Base-by-base conservation (phyloP, 2,888 invertebrate species). In the Rhyacophila evoluta region DNA sequence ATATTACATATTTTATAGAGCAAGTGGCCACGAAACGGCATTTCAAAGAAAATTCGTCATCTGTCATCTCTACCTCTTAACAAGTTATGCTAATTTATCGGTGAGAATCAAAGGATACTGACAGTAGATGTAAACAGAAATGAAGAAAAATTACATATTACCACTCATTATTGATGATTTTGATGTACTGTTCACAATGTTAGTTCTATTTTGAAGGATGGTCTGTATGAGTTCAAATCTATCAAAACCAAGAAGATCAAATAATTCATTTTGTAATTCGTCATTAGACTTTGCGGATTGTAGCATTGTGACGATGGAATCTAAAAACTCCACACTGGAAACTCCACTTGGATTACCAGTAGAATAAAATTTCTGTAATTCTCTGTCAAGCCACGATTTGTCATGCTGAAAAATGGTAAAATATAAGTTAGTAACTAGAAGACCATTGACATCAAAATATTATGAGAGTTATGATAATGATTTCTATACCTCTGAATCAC, bases 201-300 rank as follows among this genome's bases (percentile, higher is more conserved):
- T 91, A 70, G 87, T 86, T 10, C 95, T 89, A 83, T 94, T 92
- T 74, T 91, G 88, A 29, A 96, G 86, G 79, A 96, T 86, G 39
- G 90, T 88, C 79, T 92, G 91, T 29, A 95, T 94, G 78, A 96
- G 89, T 84, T 95, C 95, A 86, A 96, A 93, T 84, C 93, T 89
- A 83, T 97, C 96, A 86, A 95, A 97, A 0, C 98, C 98, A 27
- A 97, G 89, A 2, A 98, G 87, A 84, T 98, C 98, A 86, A 97
- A 95, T 19, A 98, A 87, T 86, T 95, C 95, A 84, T 94, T 94
- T 85, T 96, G 94, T 80, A 96, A 87, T 84, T 94, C 95, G 81
- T 92, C 92, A 82, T 91, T 92, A 29, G 89, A 89, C 82, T 91
- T 89, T 11, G 90, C 87, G 0, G 93, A 92, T 82, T 92, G 92